These are phyloP conservation scores for Cryptocephalus moraei DNA, from an alignment of 2,888 invertebrate species.

Conservation along the genomic window DNA sequence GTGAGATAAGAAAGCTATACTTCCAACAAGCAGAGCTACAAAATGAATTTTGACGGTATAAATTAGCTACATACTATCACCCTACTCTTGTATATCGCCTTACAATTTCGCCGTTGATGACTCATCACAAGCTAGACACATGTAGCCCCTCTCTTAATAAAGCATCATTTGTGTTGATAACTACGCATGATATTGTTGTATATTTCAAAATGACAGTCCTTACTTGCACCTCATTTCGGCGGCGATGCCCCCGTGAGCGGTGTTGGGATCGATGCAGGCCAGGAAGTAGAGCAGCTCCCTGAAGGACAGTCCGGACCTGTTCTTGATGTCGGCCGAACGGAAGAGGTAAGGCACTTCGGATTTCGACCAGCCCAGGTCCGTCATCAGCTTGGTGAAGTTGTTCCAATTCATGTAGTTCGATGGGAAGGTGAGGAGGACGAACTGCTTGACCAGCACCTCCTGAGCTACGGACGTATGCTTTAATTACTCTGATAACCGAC, in stretches of 20 bases:
- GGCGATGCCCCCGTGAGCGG: constrained; percentile 52
- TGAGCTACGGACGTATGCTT: no score
- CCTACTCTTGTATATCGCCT: no score
- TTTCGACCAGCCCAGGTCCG: constrained; percentile 46
- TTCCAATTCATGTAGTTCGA: constrained; percentile 46
- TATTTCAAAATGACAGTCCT: no score
- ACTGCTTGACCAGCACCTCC: constrained; percentile 46
- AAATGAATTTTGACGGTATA: no score
- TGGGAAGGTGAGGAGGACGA: constrained; percentile 45
- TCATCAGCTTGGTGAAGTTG: constrained; percentile 46
- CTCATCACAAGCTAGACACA: no score
- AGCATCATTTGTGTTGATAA: no score
- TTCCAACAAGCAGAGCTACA: no score
- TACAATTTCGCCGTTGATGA: no score
- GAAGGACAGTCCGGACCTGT: constrained; percentile 45
- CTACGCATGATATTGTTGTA: no score
- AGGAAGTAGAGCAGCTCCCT: constrained; percentile 49
- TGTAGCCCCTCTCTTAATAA: no score
- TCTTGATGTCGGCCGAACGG: constrained; percentile 47
- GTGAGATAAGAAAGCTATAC: no score
- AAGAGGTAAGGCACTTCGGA: constrained; percentile 27
- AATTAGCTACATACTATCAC: no score
- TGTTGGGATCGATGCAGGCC: constrained; percentile 54
- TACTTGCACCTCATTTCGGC: constrained; percentile 55
- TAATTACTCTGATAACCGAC: constrained; percentile 8